phyloP scores from a whole-genome alignment of 92 coral and sea anemone species.

The Zoanthus sociatus region DNA sequence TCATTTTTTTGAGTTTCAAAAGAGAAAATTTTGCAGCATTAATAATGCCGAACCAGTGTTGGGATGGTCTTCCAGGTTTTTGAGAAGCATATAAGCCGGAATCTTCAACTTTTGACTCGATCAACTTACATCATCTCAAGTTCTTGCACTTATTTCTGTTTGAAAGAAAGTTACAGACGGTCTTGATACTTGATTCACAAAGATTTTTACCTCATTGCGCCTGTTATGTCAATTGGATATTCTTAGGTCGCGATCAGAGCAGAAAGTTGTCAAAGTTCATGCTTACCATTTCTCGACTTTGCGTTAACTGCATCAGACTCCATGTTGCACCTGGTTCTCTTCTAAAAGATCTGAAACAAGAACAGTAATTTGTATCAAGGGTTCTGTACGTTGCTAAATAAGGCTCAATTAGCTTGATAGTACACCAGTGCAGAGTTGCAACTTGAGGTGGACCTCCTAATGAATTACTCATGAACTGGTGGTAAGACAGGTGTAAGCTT shows the following conservation, averaged over 20 bases:
- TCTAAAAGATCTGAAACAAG: neutral
- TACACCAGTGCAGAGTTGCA: constrained; percentile 31
- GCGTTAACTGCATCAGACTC: constrained; percentile 13
- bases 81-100: neutral
- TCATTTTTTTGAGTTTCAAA: neutral
- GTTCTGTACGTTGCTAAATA: constrained; percentile 2
- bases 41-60: constrained; percentile 3
- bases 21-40: constrained; percentile 31
- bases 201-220: neutral
- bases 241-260: constrained; percentile 24
- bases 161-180: neutral
- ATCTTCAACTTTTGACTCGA: neutral
- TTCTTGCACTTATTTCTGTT: neutral
- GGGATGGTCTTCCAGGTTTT: constrained; percentile 10
- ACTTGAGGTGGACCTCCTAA: constrained; percentile 24
- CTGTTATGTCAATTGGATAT: constrained; percentile 5
- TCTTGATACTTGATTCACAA: constrained; percentile 15
- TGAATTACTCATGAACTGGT: constrained; percentile 72
- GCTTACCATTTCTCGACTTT: constrained; percentile 35
- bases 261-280: neutral
- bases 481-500: constrained; percentile 77
- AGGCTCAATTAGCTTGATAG: constrained; percentile 24
- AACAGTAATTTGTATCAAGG: neutral
- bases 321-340: constrained; percentile 1
- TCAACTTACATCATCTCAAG: neutral